A percentile compares a stretch with the other conserved stretches of the same genome.
Evolutionary conservation across 2,888 invertebrate genomes (phyloP).

Genomic region (Patella depressa): DNA sequence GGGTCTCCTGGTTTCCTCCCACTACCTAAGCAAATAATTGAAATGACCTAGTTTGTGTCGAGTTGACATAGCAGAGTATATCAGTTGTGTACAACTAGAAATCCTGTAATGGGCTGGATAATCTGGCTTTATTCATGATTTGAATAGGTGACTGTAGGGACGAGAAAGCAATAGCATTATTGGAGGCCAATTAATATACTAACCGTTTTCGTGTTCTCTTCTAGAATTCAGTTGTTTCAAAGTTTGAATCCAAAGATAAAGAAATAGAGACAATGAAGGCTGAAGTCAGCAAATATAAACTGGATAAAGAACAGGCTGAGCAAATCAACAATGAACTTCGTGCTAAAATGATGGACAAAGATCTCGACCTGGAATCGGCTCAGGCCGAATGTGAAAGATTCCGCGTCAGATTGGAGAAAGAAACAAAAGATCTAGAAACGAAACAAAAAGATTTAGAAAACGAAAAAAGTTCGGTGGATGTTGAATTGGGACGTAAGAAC

Average conservation of each 20-base stretch:
- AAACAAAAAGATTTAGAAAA: conserved; percentile 26
- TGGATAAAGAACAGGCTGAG: conserved; percentile 19
- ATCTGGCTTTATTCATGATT: too few species aligned
- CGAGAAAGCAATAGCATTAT: too few species aligned
- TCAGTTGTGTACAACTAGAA: too few species aligned
- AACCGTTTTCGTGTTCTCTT: background rate
- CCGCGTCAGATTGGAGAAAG: conserved; percentile 28
- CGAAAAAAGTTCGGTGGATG: conserved; percentile 39
- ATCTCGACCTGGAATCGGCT: conserved; percentile 34
- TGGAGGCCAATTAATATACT: too few species aligned
- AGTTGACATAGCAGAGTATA: too few species aligned
- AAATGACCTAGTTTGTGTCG: too few species aligned
- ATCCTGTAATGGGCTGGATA: too few species aligned
- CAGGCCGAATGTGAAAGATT: conserved; percentile 38
- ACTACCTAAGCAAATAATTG: too few species aligned
- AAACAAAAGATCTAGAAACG: conserved; percentile 21
- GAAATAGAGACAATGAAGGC: background rate
- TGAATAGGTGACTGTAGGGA: too few species aligned
- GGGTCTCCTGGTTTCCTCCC: too few species aligned
- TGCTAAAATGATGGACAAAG: conserved; percentile 36
- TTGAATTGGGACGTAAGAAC: conserved; percentile 3
- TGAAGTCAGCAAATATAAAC: background rate
- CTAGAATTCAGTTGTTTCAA: background rate
- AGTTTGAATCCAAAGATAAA: conserved; percentile 8
- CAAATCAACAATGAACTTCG: conserved; percentile 28